Conservation (phyloP, 2,888 invertebrate species). For the Pedicia rivosa region DNA sequence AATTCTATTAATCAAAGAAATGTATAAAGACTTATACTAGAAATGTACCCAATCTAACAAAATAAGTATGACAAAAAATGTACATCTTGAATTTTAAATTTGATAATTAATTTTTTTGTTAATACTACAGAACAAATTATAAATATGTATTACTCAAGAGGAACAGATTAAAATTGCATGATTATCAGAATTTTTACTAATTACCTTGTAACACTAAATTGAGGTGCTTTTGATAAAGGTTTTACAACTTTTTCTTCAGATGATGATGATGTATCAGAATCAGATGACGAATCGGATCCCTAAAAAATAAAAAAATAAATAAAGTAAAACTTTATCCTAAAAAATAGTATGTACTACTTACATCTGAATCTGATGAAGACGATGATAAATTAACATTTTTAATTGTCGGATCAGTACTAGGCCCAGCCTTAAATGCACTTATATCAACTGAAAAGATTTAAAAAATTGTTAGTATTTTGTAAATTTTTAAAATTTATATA, state of each 20-base stretch:
- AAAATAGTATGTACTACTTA: background rate
- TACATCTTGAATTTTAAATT: no score
- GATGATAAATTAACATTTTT: background rate
- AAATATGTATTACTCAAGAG: no score
- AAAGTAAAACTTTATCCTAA: background rate
- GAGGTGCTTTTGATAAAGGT: constrained; percentile 9
- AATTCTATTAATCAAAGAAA: no score
- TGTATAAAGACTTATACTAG: no score
- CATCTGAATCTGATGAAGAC: constrained; percentile 2
- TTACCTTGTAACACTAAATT: constrained; percentile 15
- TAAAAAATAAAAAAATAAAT: constrained; percentile 1
- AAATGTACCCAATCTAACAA: no score
- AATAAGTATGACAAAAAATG: no score
- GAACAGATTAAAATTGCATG: no score
- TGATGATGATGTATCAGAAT: constrained; percentile 7
- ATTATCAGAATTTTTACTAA: no score
- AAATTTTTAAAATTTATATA: background rate
- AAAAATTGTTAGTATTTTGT: background rate
- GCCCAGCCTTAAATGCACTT: constrained; percentile 1
- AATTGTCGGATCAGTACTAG: background rate
- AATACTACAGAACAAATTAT: no score
- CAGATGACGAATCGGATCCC: constrained; percentile 10
- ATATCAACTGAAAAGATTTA: constrained; percentile 3
- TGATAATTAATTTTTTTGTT: no score
- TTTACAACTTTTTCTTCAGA: constrained; percentile 1